A percentile compares a stretch with the other conserved stretches of the same genome.
phyloP scores from a whole-genome alignment of 2,113 vertebrate species.

The Poeciliopsis retropinna region DNA sequence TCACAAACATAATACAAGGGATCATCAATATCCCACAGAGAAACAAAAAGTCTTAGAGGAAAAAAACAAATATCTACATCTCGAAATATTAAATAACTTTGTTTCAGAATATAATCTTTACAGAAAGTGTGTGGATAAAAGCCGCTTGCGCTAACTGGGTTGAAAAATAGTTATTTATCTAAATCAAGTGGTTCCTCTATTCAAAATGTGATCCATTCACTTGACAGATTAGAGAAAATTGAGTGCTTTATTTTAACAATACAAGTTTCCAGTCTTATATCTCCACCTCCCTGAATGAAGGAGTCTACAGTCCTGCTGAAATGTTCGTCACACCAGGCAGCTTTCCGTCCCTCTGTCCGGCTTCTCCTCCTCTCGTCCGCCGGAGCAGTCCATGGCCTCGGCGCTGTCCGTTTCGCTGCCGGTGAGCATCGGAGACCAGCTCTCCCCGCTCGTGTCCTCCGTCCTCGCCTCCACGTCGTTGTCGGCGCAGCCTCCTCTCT shows the following conservation, averaged over 20 bases:
- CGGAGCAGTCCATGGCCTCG: constrained; percentile 92
- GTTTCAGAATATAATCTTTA: constrained; percentile 65
- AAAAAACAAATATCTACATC: constrained; percentile 54
- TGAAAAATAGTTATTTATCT: constrained; percentile 22
- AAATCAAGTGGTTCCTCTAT: constrained; percentile 17
- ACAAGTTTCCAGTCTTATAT: constrained; percentile 10
- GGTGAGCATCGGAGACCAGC: constrained; percentile 62
- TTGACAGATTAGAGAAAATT: constrained; percentile 35
- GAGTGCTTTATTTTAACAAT: constrained; percentile 10
- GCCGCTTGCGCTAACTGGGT: constrained; percentile 18
- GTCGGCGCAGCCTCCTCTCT: constrained; percentile 46
- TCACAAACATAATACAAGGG: constrained; percentile 30
- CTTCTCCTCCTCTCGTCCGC: constrained; percentile 73
- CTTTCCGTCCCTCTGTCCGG: not conserved
- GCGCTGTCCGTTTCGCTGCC: constrained; percentile 79
- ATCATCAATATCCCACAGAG: constrained; percentile 17
- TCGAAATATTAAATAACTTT: constrained; percentile 66
- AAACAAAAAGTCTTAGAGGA: constrained; percentile 15
- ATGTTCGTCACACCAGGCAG: constrained; percentile 18
- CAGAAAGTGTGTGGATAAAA: constrained; percentile 30
- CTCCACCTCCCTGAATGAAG: constrained; percentile 82
- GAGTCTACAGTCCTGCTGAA: not conserved
- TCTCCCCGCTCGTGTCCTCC: constrained; percentile 37
- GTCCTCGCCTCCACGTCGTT: not conserved
- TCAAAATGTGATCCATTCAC: constrained; percentile 46